phyloP scores from a whole-genome alignment of 2,113 vertebrate genomes.

The Cynopterus brachyotis region DNA sequence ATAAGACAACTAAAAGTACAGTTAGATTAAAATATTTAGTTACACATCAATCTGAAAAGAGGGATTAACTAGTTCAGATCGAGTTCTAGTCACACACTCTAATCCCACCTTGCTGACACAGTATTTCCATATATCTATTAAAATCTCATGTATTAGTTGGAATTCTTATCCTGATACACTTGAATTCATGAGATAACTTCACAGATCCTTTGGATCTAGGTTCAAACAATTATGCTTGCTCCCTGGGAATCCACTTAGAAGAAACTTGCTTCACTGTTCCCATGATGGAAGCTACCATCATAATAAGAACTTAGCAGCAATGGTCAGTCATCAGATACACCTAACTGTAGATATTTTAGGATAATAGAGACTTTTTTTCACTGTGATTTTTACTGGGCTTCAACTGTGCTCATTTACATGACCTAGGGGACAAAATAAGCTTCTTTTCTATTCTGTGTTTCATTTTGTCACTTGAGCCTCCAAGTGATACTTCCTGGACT shows the following conservation, averaged over 20 bases:
- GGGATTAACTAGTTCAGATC: neutral
- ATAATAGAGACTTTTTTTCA: neutral
- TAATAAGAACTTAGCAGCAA: neutral
- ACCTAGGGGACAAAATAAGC: neutral
- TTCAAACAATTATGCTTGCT: neutral
- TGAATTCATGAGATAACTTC: neutral
- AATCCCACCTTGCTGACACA: neutral
- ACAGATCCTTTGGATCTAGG: neutral
- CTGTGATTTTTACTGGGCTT: neutral
- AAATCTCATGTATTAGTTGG: neutral
- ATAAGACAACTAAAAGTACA: neutral
- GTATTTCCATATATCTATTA: neutral
- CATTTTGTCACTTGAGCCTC: neutral
- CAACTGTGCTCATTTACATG: neutral
- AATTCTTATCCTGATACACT: neutral
- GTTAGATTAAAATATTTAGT: neutral
- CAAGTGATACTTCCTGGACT: neutral
- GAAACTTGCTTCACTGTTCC: neutral
- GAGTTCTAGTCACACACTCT: neutral
- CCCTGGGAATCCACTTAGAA: neutral
- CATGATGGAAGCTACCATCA: neutral
- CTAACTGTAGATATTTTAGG: neutral
- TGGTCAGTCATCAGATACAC: neutral
- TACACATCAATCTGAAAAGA: neutral
- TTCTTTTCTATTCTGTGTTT: neutral